Evolutionary conservation across 1,140 invertebrate species (phyloP), one percentile per base, ranked within the genome.

Genomic region (Harpegnathos saltator): DNA sequence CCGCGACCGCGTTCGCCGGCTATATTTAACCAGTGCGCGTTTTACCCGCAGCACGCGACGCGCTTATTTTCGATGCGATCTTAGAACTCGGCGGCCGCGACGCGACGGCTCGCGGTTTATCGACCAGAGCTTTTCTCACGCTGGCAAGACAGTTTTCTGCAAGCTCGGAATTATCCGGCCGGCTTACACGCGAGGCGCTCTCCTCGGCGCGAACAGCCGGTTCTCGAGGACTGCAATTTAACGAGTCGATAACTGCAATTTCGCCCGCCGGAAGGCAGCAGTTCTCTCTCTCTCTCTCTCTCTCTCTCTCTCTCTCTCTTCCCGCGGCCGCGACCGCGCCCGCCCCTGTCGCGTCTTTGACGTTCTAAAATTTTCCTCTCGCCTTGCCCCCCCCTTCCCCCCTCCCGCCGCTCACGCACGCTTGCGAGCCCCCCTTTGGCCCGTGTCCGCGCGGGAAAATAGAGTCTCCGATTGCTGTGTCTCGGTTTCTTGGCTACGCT

Each of bases 51-150:
- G 38, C 38, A 44, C 38, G 38, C 38, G 80, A 85, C 66, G 71
- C 69, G 85, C 86, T 83, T 87, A 84, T 87, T 87, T 83, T 87
- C 82, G 48, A 38, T 58, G 68, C 62, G 50, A 82, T 87, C 86
- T 84, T 59, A 84, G 86, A 87, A 87, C 84, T 44, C 38, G 84
- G 86, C 14, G 38, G 54, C 71, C 56, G 29, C 29, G n/a, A n/a
- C n/a, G 12, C 17, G 33, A 11, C 85, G 44, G 56, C 22, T 44
- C 29, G 62, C 68, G 77, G 81, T 71, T 87, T 87, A 87, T 87
- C 86, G 86, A 87, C 85, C 73, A 75, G 86, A 81, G 86, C 82
- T 87, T 87, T 87, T 87, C 86, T 87, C 85, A 87, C 38, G 86
- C 86, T 83, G 86, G 86, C 86, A 87, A 87, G 59, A 74, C 68